Conservation (phyloP, 2,888 invertebrate species). For the Stenodera caucasica region DNA sequence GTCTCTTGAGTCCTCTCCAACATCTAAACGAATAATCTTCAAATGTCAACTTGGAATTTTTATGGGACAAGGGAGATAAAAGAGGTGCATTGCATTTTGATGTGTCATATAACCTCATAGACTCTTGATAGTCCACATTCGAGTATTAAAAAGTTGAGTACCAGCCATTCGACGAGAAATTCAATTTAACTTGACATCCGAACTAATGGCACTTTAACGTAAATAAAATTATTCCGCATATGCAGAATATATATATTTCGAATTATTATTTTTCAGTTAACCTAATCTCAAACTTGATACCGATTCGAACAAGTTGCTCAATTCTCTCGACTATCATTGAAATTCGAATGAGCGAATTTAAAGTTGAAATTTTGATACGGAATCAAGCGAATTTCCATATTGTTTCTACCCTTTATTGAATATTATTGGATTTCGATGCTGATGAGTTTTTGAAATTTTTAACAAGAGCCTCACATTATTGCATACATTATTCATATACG, state of each 20-base stretch:
- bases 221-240: too few species aligned
- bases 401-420: background rate
- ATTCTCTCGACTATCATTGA: background rate
- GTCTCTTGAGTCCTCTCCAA: too few species aligned
- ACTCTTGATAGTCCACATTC: background rate
- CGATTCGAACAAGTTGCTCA: background rate
- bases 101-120: background rate
- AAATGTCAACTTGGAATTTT: too few species aligned
- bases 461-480: background rate
- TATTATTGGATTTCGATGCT: background rate
- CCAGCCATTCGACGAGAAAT: background rate
- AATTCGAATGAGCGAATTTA: background rate
- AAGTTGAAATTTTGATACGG: background rate
- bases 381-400: background rate
- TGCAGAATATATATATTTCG: too few species aligned
- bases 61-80: too few species aligned
- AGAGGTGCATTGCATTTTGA: background rate
- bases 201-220: background rate
- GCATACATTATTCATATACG: background rate
- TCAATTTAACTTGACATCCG: constrained; percentile 3
- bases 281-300: too few species aligned
- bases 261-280: too few species aligned
- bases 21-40: too few species aligned
- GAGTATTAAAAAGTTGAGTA: background rate
- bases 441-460: background rate